Evolutionary conservation across 2,797 vertebrate species (phyloP).

Genomic region (Macropodus opercularis): DNA sequence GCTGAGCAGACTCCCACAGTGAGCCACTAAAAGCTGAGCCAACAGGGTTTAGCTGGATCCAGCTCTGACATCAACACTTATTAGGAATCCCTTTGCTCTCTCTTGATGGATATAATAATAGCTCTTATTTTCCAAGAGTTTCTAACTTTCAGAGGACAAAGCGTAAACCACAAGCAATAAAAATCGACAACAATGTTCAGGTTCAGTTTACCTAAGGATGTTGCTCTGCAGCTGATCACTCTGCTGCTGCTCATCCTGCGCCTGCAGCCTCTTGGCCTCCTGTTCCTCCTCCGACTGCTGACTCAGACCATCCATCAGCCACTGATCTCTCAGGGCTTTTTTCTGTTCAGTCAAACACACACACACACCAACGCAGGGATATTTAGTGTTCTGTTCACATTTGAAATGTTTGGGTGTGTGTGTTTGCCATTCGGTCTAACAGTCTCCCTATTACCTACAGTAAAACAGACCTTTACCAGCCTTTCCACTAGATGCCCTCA

Average conservation of each 20-base stretch:
- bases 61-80: not conserved
- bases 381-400: not conserved
- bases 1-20: not conserved
- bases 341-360: conserved; percentile 82
- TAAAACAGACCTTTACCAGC: not conserved
- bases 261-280: conserved; percentile 89
- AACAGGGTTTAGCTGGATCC: not conserved
- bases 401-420: not conserved
- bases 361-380: conserved; percentile 32
- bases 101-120: not conserved
- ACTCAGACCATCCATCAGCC: conserved; percentile 94
- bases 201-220: conserved; percentile 87
- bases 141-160: too few species aligned
- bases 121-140: not conserved
- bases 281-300: conserved; percentile 87
- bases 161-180: too few species aligned
- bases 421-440: not conserved
- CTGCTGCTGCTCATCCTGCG: conserved; percentile 84
- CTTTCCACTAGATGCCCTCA: conserved; percentile 1
- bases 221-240: conserved; percentile 85
- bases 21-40: not conserved
- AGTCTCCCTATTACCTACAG: not conserved
- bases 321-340: conserved; percentile 93
- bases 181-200: too few species aligned
- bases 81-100: not conserved